phyloP scores from a whole-genome alignment of 2,888 invertebrate species.

The Harpalus rubripes region DNA sequence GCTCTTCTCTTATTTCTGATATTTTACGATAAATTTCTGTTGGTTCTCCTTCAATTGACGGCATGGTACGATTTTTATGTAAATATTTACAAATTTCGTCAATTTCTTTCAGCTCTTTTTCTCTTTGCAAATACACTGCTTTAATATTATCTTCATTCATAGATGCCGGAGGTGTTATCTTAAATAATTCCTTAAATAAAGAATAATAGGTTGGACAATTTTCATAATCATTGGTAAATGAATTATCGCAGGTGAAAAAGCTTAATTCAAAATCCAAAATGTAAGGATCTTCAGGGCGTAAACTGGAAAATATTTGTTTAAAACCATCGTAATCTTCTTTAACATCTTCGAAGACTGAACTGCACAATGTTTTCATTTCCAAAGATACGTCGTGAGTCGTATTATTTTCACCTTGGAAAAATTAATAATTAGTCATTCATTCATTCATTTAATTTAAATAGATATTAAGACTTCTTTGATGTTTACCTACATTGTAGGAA shows the following conservation, averaged over 20 bases:
- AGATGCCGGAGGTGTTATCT: conserved; percentile 12
- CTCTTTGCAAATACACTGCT: conserved; percentile 9
- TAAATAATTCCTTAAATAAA: conserved; percentile 49
- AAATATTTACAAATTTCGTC: conserved; percentile 57
- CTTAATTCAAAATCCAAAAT: conserved; percentile 89
- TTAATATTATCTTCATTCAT: conserved; percentile 28
- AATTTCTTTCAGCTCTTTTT: conserved; percentile 54
- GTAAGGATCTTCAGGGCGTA: conserved; percentile 75
- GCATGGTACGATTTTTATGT: conserved; percentile 39
- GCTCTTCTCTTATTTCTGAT: conserved; percentile 36
- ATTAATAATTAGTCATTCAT: too few relatives aligned
- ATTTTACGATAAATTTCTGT: conserved; percentile 35
- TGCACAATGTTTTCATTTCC: conserved; percentile 54
- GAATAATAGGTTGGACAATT: conserved; percentile 50
- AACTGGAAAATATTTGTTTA: conserved; percentile 52
- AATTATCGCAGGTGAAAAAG: conserved; percentile 91
- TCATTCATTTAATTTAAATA: too few relatives aligned
- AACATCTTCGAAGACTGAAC: conserved; percentile 55
- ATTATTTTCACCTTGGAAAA: not conserved
- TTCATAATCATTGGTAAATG: conserved; percentile 79
- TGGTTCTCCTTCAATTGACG: conserved; percentile 38
- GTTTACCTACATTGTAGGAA: too few relatives aligned
- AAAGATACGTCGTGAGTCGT: conserved; percentile 54
- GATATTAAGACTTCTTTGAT: too few relatives aligned
- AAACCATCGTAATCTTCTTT: conserved; percentile 53